Conservation (phyloP, 1,140 invertebrate genomes). For the Drosophila prosaltans region DNA sequence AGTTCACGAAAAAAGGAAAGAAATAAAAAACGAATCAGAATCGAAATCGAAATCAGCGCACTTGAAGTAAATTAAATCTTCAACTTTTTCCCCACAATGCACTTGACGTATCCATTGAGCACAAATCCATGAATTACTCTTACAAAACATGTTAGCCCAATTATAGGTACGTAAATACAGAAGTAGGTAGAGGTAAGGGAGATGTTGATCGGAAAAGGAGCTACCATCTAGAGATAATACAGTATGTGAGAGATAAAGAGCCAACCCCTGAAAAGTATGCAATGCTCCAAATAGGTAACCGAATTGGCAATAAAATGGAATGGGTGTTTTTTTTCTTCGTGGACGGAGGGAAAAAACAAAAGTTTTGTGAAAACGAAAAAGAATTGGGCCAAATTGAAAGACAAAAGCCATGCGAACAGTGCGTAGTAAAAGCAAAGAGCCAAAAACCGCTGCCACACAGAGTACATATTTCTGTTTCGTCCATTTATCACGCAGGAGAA, state of each 20-base stretch:
- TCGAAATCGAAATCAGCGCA: conserved; percentile 34
- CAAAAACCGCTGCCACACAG: conserved; percentile 36
- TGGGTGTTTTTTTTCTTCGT: background rate
- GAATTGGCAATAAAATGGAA: conserved; percentile 46
- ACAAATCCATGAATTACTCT: conserved; percentile 48
- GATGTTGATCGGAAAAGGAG: background rate
- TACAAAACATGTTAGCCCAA: conserved; percentile 58
- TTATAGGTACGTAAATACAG: conserved; percentile 34
- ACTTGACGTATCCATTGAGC: conserved; percentile 34
- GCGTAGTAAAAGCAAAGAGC: conserved; percentile 23
- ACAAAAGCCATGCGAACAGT: conserved; percentile 44
- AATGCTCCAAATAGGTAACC: conserved; percentile 11
- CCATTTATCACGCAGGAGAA: conserved; percentile 61
- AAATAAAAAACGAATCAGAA: conserved; percentile 59
- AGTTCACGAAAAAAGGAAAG: conserved; percentile 43
- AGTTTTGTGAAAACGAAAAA: background rate
- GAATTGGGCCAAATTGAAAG: conserved; percentile 58
- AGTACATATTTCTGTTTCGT: conserved; percentile 39
- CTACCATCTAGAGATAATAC: conserved; percentile 6
- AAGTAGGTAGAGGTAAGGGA: conserved; percentile 9
- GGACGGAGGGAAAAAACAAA: conserved; percentile 13
- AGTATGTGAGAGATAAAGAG: conserved; percentile 21
- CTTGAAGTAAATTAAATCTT: conserved; percentile 80
- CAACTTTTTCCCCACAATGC: conserved; percentile 58
- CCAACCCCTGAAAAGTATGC: conserved; percentile 32